These are phyloP conservation scores for Himalopsyche kuldschensis DNA, from an alignment of 2,888 invertebrate species.

Conservation along the genomic window DNA sequence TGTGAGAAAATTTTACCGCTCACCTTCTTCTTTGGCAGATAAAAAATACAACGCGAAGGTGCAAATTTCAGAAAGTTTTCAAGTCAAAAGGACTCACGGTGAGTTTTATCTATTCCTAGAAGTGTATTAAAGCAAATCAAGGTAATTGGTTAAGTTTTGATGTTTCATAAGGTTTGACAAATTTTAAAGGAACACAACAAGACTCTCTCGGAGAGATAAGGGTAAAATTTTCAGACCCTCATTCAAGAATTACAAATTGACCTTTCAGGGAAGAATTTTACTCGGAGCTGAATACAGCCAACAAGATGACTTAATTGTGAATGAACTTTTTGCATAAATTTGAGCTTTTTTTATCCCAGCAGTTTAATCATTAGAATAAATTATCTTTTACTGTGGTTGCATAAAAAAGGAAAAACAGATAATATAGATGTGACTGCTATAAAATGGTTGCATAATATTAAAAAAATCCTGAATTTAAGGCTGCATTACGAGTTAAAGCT, in stretches of 20 bases:
- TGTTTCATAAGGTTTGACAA: slow-evolving; percentile 29
- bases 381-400: neutral
- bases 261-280: neutral
- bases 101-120: slow-evolving; percentile 5
- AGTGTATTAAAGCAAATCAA: slow-evolving; percentile 13
- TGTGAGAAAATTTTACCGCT: neutral
- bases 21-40: neutral
- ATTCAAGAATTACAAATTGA: neutral
- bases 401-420: too few species aligned
- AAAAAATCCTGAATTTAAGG: too few species aligned
- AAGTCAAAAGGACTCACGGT: neutral
- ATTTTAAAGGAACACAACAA: slow-evolving; percentile 13
- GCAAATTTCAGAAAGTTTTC: neutral
- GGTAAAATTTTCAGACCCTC: neutral
- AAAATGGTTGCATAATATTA: too few species aligned
- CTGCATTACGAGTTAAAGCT: too few species aligned
- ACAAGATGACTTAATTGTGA: neutral
- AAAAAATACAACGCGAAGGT: neutral
- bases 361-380: neutral
- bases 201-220: neutral
- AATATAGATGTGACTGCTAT: too few species aligned
- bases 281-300: neutral
- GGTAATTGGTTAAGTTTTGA: slow-evolving; percentile 34
- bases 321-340: neutral
- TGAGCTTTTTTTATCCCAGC: neutral